These are phyloP conservation scores for Drosophila carrolli DNA, from an alignment of 1,140 invertebrate species.

Conservation along the genomic window DNA sequence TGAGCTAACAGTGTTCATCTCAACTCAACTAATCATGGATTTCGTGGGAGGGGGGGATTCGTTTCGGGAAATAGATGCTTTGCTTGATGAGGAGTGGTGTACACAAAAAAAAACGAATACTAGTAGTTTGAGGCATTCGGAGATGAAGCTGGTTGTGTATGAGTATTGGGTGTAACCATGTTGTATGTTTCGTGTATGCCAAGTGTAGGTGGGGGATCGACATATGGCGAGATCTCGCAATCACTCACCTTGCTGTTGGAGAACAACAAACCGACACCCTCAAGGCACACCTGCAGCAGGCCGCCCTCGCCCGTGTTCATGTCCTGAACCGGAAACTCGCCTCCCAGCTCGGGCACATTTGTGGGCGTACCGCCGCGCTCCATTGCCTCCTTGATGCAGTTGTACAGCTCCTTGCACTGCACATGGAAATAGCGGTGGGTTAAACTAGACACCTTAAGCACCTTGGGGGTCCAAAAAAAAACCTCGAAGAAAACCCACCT, in stretches of 20 bases:
- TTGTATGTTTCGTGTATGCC: slow-evolving; percentile 22
- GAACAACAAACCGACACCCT: slow-evolving; percentile 98
- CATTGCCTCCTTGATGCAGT: slow-evolving; percentile 99
- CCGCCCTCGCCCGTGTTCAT: slow-evolving; percentile 98
- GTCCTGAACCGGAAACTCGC: slow-evolving; percentile 99
- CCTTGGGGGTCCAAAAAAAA: too few relatives aligned
- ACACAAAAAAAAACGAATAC: slow-evolving; percentile 16
- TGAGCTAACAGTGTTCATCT: slow-evolving; percentile 9
- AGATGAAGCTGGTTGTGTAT: slow-evolving; percentile 16
- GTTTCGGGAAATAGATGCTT: slow-evolving; percentile 27
- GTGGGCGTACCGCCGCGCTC: slow-evolving; percentile 94
- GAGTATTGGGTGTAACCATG: slow-evolving; percentile 29
- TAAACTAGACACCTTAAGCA: too few relatives aligned
- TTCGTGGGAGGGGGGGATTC: slow-evolving; percentile 6
- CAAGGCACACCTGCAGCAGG: slow-evolving; percentile 99
- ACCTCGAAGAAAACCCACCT: slow-evolving; percentile 87
- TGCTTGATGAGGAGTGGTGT: slow-evolving; percentile 20
- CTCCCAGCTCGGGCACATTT: slow-evolving; percentile 95
- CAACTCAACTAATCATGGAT: slow-evolving; percentile 12
- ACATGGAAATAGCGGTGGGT: too few relatives aligned
- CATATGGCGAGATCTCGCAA: background rate
- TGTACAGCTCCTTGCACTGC: slow-evolving; percentile 98
- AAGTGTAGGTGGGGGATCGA: slow-evolving; percentile 22
- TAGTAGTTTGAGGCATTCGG: slow-evolving; percentile 28
- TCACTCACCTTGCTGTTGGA: slow-evolving; percentile 98